A percentile compares a stretch with the other conserved stretches of the same genome.
Conservation (phyloP, 2,797 vertebrate species). For the Lutjanus argentimaculatus region DNA sequence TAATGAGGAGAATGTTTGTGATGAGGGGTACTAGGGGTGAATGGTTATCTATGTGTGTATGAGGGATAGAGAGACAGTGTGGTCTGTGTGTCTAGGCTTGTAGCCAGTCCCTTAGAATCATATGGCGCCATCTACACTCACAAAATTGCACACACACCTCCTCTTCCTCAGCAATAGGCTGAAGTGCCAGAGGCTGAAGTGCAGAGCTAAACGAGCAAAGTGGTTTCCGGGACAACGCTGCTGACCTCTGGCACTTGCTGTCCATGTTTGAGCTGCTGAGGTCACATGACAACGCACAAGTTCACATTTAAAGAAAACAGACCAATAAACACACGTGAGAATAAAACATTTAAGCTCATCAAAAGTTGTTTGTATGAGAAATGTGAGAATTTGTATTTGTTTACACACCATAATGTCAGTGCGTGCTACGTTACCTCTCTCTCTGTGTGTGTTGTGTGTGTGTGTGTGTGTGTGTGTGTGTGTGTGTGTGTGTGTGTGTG, state of each 20-base stretch:
- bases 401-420: constrained; percentile 22
- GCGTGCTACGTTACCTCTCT: neutral
- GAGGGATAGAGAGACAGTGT: neutral
- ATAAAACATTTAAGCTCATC: constrained; percentile 10
- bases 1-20: too few species aligned
- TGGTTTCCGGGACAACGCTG: constrained; percentile 36
- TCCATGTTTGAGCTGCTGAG: constrained; percentile 1
- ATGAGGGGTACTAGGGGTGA: too few species aligned
- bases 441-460: constrained; percentile 21
- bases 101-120: constrained; percentile 30
- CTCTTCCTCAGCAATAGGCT: constrained; percentile 20
- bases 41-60: too few species aligned
- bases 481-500: constrained; percentile 29
- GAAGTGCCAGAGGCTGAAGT: constrained; percentile 16
- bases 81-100: constrained; percentile 15
- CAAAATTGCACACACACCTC: constrained; percentile 27
- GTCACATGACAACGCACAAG: neutral
- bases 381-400: constrained; percentile 12
- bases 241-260: constrained; percentile 34
- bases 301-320: neutral
- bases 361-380: constrained; percentile 3
- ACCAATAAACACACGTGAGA: neutral
- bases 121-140: constrained; percentile 35
- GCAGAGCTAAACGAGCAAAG: constrained; percentile 11
- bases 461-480: constrained; percentile 45